Conservation (phyloP, 2,888 invertebrate genomes). For the Aricia artaxerxes region DNA sequence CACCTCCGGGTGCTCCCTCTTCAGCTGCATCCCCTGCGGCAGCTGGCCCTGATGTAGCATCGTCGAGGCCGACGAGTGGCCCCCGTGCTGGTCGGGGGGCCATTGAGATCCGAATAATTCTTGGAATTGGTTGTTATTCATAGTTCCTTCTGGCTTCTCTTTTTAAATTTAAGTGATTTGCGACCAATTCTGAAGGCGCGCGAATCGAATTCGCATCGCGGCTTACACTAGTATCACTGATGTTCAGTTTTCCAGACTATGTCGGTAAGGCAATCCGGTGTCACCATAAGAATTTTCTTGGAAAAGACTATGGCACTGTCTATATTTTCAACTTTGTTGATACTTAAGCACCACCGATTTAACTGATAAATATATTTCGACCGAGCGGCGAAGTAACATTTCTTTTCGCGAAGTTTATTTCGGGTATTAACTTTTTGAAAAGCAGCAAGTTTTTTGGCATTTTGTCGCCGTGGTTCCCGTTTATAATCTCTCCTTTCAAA, state of each 20-base stretch:
- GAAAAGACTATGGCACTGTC: slow-evolving; percentile 68
- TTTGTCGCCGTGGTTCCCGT: slow-evolving; percentile 72
- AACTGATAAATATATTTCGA: slow-evolving; percentile 74
- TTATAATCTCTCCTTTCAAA: slow-evolving; percentile 60
- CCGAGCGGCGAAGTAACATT: slow-evolving; percentile 70
- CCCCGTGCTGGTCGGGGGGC: slow-evolving; percentile 76
- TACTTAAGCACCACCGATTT: slow-evolving; percentile 56
- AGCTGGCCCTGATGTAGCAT: slow-evolving; percentile 67
- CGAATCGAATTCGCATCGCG: slow-evolving; percentile 74
- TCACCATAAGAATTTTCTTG: slow-evolving; percentile 63
- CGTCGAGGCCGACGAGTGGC: slow-evolving; percentile 71
- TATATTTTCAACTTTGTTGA: slow-evolving; percentile 67
- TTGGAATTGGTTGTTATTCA: slow-evolving; percentile 74
- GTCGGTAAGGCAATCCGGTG: slow-evolving; percentile 71
- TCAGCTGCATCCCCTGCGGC: slow-evolving; percentile 64
- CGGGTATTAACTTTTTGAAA: slow-evolving; percentile 76
- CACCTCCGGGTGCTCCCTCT: slow-evolving; percentile 65
- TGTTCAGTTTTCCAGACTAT: slow-evolving; percentile 54
- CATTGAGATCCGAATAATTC: slow-evolving; percentile 76
- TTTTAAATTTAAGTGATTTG: slow-evolving; percentile 58
- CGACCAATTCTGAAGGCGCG: slow-evolving; percentile 55
- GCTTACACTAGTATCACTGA: slow-evolving; percentile 64
- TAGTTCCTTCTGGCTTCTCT: slow-evolving; percentile 49
- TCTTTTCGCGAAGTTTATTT: slow-evolving; percentile 74
- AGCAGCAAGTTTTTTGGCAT: slow-evolving; percentile 75